A percentile compares a stretch with the other conserved stretches of the same genome.
Evolutionary conservation across 2,797 vertebrate genomes (phyloP).

Genomic region (Parambassis ranga): DNA sequence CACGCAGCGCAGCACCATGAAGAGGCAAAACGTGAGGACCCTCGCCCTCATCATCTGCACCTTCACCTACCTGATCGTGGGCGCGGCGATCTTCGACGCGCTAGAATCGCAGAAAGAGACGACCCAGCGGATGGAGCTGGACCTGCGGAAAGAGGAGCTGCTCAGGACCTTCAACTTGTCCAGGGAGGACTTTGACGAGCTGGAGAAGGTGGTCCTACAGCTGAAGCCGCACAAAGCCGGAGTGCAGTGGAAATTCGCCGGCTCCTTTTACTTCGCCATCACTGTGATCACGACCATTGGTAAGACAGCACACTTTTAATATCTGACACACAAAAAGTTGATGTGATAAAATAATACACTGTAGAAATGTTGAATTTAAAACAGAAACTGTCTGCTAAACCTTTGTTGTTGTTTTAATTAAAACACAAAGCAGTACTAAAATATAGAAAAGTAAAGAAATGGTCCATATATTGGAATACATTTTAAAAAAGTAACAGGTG

Average conservation of each 20-base stretch:
- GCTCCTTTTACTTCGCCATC: conserved; percentile 97
- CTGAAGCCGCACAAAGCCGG: conserved; percentile 95
- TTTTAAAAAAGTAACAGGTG: too few species aligned
- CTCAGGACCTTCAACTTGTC: conserved; percentile 86
- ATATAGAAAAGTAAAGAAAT: too few species aligned
- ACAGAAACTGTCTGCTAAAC: too few species aligned
- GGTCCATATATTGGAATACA: too few species aligned
- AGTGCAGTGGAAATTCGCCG: conserved; percentile 93
- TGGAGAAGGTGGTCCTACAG: conserved; percentile 89
- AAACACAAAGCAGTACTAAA: too few species aligned
- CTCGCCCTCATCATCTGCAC: conserved; percentile 91
- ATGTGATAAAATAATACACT: too few species aligned
- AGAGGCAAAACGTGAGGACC: conserved; percentile 93
- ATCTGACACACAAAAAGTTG: too few species aligned
- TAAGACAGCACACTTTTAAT: conserved; percentile 63
- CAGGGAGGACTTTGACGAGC: conserved; percentile 77
- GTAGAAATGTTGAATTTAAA: too few species aligned
- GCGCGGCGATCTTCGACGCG: conserved; percentile 92
- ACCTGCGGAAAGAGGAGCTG: conserved; percentile 76
- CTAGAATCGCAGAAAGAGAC: conserved; percentile 88
- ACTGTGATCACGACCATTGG: conserved; percentile 97
- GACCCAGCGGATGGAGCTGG: conserved; percentile 75
- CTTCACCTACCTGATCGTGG: conserved; percentile 92
- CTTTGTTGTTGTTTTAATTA: too few species aligned
- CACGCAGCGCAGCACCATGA: conserved; percentile 81